Evolutionary conservation across 1,140 invertebrate genomes (phyloP), one percentile per base, ranked within the genome.

Genomic region (Hestina assimilis): DNA sequence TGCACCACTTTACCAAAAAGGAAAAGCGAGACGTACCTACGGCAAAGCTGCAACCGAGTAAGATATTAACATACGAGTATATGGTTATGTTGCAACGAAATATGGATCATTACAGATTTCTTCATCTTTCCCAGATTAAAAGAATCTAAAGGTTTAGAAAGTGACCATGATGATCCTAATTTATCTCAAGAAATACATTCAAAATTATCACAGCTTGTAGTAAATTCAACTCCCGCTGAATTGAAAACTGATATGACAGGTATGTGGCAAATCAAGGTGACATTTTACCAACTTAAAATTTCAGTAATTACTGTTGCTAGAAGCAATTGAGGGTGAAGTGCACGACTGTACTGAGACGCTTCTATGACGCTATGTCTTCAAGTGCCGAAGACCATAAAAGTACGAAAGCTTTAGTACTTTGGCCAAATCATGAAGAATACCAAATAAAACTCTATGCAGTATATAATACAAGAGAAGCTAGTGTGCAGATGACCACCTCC

Each of bases 81-180:
- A 20, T 21, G 4, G 4, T 40, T 3, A 40, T 9, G 3, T 9
- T 12, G 6, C n/a, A 12, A 14, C 3, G n/a, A n/a, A 5, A 11
- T 43, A 24, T 50, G 2, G 33, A 17, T 31, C 23, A 23, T 26
- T 29, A 42, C 24, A 33, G 46, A 23, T 41, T 26, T 3, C 1
- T 4, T 1, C 24, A 26, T 7, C 51, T 8, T 46, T 64, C 54
- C 14, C 41, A 83, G 81, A 35, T 69, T 84, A 35, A 69, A 76
- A 43, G 55, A 68, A 3, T 67, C 82, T 15, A 72, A 63, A 38
- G 73, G 74, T 12, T 57, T 85, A 9, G 77, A 78, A 43, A 70
- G 46, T 11, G 73, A 78, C 45, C 73, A 81, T 31, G 82, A 83
- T 40, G 79, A 85, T 53, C 79, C 78, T 1, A 77, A 77, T 46